Percentiles rank a stretch among this genome's conserved stretches.
Evolutionary conservation across 2,113 vertebrate species (phyloP).

Genomic region (Saguinus imperator): DNA sequence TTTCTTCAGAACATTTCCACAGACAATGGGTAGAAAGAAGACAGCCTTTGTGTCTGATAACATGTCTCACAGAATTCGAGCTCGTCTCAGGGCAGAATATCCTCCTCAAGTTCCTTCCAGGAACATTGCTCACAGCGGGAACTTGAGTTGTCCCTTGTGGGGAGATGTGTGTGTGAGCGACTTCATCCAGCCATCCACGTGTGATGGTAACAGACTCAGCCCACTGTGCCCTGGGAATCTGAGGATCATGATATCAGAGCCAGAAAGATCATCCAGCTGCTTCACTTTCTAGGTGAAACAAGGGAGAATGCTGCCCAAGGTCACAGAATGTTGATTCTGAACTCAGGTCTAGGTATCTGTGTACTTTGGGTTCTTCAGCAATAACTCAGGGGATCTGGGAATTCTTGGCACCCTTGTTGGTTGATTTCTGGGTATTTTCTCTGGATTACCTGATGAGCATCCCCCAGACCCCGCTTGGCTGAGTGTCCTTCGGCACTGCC

Average conservation of each 20-base stretch:
- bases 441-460: background rate
- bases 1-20: background rate
- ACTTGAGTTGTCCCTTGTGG: background rate
- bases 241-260: background rate
- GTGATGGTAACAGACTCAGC: background rate
- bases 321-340: background rate
- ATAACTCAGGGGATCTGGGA: background rate
- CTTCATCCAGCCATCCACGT: background rate
- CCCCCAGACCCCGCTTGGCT: background rate
- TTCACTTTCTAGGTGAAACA: background rate
- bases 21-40: background rate
- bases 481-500: background rate
- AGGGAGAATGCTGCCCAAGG: background rate
- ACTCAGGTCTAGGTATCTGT: background rate
- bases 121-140: background rate
- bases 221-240: background rate
- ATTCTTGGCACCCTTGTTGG: background rate
- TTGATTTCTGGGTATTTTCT: background rate
- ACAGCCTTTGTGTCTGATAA: background rate
- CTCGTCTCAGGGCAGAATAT: background rate
- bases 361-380: background rate
- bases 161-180: background rate
- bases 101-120: background rate
- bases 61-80: background rate
- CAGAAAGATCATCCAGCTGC: background rate